Evolutionary conservation across 2,797 vertebrate genomes (phyloP).

Genomic region (Anomalospiza imberbis): DNA sequence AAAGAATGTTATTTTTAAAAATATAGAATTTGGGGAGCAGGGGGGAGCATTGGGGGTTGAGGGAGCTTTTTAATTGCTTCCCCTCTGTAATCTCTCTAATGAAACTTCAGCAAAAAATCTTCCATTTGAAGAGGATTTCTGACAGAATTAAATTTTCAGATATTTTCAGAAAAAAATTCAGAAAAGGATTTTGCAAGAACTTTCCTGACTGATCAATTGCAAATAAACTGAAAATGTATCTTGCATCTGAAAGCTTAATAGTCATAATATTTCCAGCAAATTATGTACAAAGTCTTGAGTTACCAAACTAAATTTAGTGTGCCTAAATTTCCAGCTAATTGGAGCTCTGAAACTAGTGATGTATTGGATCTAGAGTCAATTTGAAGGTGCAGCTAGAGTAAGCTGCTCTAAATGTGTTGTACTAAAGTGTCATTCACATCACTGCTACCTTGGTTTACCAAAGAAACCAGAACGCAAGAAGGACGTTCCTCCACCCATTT

Average conservation of each 20-base stretch:
- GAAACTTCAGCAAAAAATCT: not conserved
- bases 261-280: not conserved
- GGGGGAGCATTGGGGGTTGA: rapidly evolving
- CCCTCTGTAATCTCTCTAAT: not conserved
- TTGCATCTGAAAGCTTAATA: not conserved
- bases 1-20: not conserved
- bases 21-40: not conserved
- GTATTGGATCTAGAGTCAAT: not conserved
- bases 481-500: not conserved
- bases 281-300: not conserved
- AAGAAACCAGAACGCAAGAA: not conserved
- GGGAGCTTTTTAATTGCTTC: not conserved
- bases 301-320: not conserved
- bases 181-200: not conserved
- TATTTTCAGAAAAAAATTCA: not conserved
- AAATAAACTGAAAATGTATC: not conserved
- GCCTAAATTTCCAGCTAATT: not conserved
- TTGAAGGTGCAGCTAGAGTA: not conserved
- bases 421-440: not conserved
- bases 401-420: not conserved
- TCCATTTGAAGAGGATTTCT: not conserved
- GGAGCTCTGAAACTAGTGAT: not conserved
- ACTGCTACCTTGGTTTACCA: not conserved
- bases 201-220: not conserved
- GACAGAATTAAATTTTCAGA: not conserved